Evolutionary conservation across 1,140 invertebrate species (phyloP).

Genomic region (Oncopodura yosiiana): DNA sequence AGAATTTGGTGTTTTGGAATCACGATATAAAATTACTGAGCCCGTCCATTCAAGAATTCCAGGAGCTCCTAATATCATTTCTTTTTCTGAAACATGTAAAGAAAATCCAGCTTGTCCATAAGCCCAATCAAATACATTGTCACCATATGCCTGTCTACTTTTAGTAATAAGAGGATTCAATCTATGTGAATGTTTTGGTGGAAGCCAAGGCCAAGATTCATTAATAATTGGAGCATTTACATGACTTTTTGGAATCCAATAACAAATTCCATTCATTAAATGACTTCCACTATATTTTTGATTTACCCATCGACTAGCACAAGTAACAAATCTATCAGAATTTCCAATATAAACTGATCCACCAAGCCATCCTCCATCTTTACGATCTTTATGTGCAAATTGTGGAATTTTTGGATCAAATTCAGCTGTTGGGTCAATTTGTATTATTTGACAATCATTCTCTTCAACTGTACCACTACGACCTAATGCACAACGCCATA

Average conservation of each 20-base stretch:
- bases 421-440: constrained; percentile 5
- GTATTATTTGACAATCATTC: not conserved
- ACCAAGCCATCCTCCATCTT: constrained; percentile 35
- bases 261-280: constrained; percentile 37
- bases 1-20: constrained; percentile 18
- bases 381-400: constrained; percentile 15
- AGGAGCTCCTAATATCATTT: constrained; percentile 41
- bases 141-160: not conserved
- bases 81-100: constrained; percentile 32
- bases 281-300: constrained; percentile 28
- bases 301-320: constrained; percentile 38
- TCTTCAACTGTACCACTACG: not conserved
- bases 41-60: constrained; percentile 42
- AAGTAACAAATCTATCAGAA: constrained; percentile 26
- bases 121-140: constrained; percentile 27
- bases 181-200: not conserved
- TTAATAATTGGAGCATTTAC: not conserved
- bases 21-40: constrained; percentile 33
- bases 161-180: constrained; percentile 1
- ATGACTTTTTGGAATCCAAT: constrained; percentile 23
- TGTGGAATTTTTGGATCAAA: constrained; percentile 7
- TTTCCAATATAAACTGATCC: constrained; percentile 18
- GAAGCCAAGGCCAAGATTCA: constrained; percentile 1
- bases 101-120: constrained; percentile 38
- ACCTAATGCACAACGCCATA: constrained; percentile 29